phyloP scores from a whole-genome alignment of 2,888 invertebrate species.

The Nephrotoma guestfalica region DNA sequence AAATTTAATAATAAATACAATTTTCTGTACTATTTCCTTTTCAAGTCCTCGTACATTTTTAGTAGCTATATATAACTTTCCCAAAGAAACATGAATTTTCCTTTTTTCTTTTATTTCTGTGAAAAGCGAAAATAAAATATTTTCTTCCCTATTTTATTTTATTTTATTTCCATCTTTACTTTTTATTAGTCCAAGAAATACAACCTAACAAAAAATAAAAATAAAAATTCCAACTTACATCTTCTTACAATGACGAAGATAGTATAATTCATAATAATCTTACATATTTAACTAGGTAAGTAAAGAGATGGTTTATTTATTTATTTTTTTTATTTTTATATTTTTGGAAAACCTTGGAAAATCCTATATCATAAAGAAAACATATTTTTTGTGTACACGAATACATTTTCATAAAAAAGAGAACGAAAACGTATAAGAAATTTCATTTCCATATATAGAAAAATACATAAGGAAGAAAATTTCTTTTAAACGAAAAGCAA shows the following conservation, averaged over 20 bases:
- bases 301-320: background rate
- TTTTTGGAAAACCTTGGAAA: background rate
- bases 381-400: background rate
- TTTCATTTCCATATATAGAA: background rate
- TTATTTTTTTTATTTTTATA: background rate
- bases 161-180: background rate
- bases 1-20: background rate
- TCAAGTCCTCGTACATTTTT: background rate
- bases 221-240: background rate
- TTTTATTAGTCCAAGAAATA: background rate
- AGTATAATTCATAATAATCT: background rate
- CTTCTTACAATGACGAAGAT: background rate
- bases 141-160: background rate
- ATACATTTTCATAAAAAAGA: background rate
- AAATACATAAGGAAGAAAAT: background rate
- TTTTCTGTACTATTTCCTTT: background rate
- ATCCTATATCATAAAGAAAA: background rate
- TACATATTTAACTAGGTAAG: background rate
- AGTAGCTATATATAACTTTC: background rate
- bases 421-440: background rate
- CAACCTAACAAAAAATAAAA: background rate
- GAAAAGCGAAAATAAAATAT: background rate
- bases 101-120: background rate
- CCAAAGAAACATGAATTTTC: background rate
- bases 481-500: background rate